Percentiles rank a stretch among this genome's conserved stretches.
These are phyloP conservation scores for Gulo gulo DNA, from an alignment of 2,113 vertebrate genomes.

Conservation along the genomic window DNA sequence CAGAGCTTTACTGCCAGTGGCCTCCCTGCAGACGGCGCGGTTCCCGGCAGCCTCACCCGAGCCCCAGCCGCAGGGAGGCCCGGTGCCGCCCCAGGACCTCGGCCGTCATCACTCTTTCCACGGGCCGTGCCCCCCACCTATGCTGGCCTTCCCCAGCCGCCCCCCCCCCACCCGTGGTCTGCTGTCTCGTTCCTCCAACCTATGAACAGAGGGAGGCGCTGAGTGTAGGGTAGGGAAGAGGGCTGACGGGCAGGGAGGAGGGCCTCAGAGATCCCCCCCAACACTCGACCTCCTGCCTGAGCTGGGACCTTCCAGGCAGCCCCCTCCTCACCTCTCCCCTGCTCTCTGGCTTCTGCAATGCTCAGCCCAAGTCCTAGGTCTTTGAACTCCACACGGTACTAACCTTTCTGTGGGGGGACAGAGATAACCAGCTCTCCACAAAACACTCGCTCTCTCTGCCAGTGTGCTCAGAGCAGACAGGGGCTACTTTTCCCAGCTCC, in stretches of 20 bases:
- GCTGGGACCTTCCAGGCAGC: neutral
- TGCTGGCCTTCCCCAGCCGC: neutral
- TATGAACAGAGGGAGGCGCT: neutral
- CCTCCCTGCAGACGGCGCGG: accelerated
- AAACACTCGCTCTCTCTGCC: neutral
- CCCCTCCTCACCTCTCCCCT: neutral
- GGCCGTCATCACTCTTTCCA: neutral
- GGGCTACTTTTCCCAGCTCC: neutral
- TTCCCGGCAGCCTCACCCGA: neutral
- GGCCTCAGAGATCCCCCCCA: accelerated
- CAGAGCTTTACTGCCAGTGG: accelerated
- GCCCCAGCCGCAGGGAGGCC: neutral
- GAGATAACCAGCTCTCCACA: neutral
- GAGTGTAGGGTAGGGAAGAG: neutral
- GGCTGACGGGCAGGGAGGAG: neutral
- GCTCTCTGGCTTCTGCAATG: neutral
- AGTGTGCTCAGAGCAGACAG: neutral
- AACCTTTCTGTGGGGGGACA: neutral
- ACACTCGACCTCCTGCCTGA: too few species aligned
- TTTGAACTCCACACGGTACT: neutral
- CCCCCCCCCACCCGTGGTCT: slow-evolving; percentile 33
- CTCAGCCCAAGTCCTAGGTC: neutral
- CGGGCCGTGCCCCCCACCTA: accelerated
- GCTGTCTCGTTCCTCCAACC: neutral
- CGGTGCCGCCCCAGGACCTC: slow-evolving; percentile 35